Percentiles rank a stretch among this genome's conserved stretches.
Evolutionary conservation across 2,888 invertebrate genomes (phyloP).

Genomic region (Drosophila macrospina): DNA sequence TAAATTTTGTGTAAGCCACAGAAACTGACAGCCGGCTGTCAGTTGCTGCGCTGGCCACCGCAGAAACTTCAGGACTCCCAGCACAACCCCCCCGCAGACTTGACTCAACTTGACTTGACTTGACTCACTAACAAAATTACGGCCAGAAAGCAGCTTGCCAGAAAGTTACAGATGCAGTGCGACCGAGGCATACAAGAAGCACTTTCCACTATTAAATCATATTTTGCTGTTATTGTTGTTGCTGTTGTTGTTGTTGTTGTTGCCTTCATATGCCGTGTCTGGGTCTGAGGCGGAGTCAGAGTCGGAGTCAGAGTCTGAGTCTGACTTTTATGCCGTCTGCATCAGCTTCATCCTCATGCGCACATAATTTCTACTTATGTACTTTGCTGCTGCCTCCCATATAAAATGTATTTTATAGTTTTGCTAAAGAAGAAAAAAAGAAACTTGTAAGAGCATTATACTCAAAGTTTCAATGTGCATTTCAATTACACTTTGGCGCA

Average conservation of each 20-base stretch:
- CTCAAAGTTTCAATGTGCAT: slow-evolving; percentile 76
- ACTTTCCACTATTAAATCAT: slow-evolving; percentile 71
- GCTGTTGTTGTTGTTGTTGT: slow-evolving; percentile 16
- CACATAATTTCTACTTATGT: slow-evolving; percentile 75
- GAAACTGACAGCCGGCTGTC: slow-evolving; percentile 67
- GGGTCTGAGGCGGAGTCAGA: slow-evolving; percentile 39
- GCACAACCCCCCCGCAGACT: background rate
- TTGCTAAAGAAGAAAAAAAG: slow-evolving; percentile 39
- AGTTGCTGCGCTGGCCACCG: slow-evolving; percentile 59
- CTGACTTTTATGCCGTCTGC: slow-evolving; percentile 72
- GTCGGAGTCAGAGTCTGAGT: slow-evolving; percentile 28
- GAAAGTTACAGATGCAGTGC: slow-evolving; percentile 41
- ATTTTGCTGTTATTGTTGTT: slow-evolving; percentile 45
- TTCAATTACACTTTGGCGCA: slow-evolving; percentile 70
- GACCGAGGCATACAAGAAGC: slow-evolving; percentile 34
- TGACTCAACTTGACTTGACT: slow-evolving; percentile 23
- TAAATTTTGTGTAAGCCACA: slow-evolving; percentile 68
- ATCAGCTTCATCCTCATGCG: slow-evolving; percentile 63
- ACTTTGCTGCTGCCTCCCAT: slow-evolving; percentile 49
- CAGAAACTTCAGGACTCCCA: slow-evolving; percentile 51
- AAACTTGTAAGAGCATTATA: slow-evolving; percentile 72
- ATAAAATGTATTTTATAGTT: slow-evolving; percentile 73
- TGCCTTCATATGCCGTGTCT: slow-evolving; percentile 4
- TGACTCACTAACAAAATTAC: slow-evolving; percentile 63
- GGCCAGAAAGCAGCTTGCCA: slow-evolving; percentile 43